Evolutionary conservation across 2,888 invertebrate genomes (phyloP), one percentile per base, ranked within the genome.

Genomic region (Chymomyza caudatula): DNA sequence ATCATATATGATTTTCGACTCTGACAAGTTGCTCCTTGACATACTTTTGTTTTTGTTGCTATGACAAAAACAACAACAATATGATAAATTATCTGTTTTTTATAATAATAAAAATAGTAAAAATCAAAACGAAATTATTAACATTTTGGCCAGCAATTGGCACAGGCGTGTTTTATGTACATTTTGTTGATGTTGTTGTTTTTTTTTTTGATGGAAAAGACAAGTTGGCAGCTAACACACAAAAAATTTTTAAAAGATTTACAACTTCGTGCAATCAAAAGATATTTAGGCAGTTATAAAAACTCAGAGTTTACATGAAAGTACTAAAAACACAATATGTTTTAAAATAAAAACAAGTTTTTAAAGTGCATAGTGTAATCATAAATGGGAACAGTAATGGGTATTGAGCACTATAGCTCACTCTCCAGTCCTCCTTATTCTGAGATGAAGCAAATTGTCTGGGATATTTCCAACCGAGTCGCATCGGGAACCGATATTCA

Each of bases 11-110:
- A 85, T n/a, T n/a, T n/a, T n/a, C n/a, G n/a, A n/a, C 11, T 37
- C 78, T 80, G 76, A 81, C 85, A 86, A 81, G 82, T 73, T 85
- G 82, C 85, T 78, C 85, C 85, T 85, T 85, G 85, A 85, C 85
- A 87, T 70, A 85, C 82, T 86, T 85, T 60, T 84, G n/a, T n/a
- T n/a, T n/a, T n/a, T n/a, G n/a, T 77, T 74, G 77, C 75, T 86
- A 63, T 73, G 73, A 86, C 83, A 73, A 79, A 79, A 73, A 65
- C 59, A 69, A 23, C 49, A 13, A 43, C 54, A 54, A 74, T 70
- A 51, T 63, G 67, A 77, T 73, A 79, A 85, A 83, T 70, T 67
- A 62, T 70, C 73, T 42, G 52, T n/a, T 59, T 44, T 60, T 43
- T 63, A 49, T 56, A 60, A 57, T 60, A 54, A 42, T 62, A 60